Evolutionary conservation across 2,797 vertebrate genomes (phyloP), one percentile per base, ranked within the genome.

Genomic region (Acrossocheilus wenchowensis): DNA sequence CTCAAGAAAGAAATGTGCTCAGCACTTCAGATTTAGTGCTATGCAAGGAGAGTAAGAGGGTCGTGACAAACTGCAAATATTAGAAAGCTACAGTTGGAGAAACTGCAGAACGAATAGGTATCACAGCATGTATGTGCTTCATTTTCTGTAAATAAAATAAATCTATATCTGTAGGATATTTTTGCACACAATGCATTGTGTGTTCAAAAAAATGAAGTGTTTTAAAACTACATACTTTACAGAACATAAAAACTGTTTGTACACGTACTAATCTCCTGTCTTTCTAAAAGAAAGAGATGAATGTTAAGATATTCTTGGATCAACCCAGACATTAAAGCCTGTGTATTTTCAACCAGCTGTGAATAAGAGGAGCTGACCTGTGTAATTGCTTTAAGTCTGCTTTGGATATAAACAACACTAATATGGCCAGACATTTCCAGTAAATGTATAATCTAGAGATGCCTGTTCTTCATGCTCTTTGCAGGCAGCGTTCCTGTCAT

Each of bases 341-440:
- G 8, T 75, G 14, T 75, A 50, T 73, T 86, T 78, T 74, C 52
- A 75, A 43, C 45, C 30, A 71, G 78, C 66, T 75, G 34, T 62
- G 30, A 52, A 68, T 19, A 64, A 62, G 41, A n/a, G 60, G 34
- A 62, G 60, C 34, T 80, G 52, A 69, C 39, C 54, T 77, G 39
- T 77, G 74, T 75, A 54, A 79, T 83, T 80, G 34, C 34, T 87
- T 50, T 54, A 72, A 78, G 52, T 78, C 39, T 54, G 64, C 71
- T 66, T 30, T 81, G 50, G 54, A 60, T 45, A 82, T 23, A 73
- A 91, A 92, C 89, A 95, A 89, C 87, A 92, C 93, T 94, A 94
- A 93, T 62, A 92, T 93, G 90, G 90, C 91, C 93, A 94, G 89
- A 89, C 89, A 93, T 94, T 93, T 94, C 92, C 92, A 92, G 94